phyloP scores from a whole-genome alignment of 2,113 vertebrate species.

The Pelodiscus sinensis region DNA sequence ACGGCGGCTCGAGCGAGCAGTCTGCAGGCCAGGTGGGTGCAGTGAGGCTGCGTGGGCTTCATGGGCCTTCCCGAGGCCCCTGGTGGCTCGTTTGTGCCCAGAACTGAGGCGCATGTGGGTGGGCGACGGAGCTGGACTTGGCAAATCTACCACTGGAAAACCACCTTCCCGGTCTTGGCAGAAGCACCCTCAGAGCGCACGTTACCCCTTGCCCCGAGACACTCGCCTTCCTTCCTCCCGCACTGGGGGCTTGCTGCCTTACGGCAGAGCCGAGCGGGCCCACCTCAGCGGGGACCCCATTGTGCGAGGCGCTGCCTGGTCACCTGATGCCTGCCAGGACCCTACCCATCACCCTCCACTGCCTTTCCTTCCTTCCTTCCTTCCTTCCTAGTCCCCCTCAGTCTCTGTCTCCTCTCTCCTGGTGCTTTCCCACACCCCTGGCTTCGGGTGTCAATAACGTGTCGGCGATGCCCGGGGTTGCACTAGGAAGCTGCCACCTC shows the following conservation, averaged over 20 bases:
- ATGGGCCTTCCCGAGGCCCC: not conserved
- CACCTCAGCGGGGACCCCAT: not conserved
- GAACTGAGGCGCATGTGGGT: not conserved
- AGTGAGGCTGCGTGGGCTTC: not conserved
- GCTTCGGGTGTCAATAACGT: not conserved
- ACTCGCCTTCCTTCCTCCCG: no score
- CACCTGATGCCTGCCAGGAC: not conserved
- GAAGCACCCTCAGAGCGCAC: no score
- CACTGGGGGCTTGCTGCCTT: no score
- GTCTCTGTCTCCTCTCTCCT: not conserved
- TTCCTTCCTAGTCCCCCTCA: no score
- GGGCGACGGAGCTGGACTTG: not conserved
- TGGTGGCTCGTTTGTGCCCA: not conserved
- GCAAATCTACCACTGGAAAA: no score
- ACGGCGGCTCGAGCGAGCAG: no score
- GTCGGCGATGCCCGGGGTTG: not conserved
- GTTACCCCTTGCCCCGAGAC: no score
- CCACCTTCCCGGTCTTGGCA: no score
- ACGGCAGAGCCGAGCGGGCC: not conserved
- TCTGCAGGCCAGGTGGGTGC: no score
- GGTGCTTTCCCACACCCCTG: not conserved
- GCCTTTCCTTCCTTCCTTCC: no score
- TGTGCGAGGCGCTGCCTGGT: not conserved
- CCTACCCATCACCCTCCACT: no score
- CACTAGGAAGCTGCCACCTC: not conserved